Percentiles rank a stretch among this genome's conserved stretches.
phyloP scores from a whole-genome alignment of 2,113 vertebrate genomes.

The Sapajus apella region DNA sequence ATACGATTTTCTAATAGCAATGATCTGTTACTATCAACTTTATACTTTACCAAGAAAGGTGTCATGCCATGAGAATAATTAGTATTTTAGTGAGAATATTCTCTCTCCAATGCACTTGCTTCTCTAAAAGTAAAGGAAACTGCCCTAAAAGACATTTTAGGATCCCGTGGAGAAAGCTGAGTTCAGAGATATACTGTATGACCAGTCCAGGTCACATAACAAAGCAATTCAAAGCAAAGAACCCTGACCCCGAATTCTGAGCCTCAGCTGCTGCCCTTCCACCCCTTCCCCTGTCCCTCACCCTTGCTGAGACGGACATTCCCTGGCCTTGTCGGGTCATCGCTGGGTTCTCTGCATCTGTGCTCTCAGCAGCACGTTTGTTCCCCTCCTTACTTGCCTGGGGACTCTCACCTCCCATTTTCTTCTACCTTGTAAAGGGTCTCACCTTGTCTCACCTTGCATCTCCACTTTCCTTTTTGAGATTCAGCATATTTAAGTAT shows the following conservation, averaged over 20 bases:
- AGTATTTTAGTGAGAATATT: not conserved
- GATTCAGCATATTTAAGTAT: not conserved
- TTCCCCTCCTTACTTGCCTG: not conserved
- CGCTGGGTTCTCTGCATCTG: not conserved
- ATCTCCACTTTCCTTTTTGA: not conserved
- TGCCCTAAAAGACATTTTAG: not conserved
- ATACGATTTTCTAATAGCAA: not conserved
- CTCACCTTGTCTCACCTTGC: not conserved
- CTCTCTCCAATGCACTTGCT: not conserved
- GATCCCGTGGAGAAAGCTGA: not conserved
- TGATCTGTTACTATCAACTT: not conserved
- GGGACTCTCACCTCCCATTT: not conserved
- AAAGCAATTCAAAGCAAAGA: not conserved
- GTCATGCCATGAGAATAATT: not conserved
- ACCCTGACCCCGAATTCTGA: not conserved
- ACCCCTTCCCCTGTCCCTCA: not conserved
- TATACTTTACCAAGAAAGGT: not conserved
- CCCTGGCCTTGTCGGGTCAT: accelerated
- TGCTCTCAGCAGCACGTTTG: not conserved
- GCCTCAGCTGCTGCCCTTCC: not conserved
- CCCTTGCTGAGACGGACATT: not conserved
- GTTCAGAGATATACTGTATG: not conserved
- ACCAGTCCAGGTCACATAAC: not conserved
- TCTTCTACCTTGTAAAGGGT: not conserved
- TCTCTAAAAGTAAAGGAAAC: not conserved